phyloP scores from a whole-genome alignment of 2,113 vertebrate species.

The Eonycteris spelaea region DNA sequence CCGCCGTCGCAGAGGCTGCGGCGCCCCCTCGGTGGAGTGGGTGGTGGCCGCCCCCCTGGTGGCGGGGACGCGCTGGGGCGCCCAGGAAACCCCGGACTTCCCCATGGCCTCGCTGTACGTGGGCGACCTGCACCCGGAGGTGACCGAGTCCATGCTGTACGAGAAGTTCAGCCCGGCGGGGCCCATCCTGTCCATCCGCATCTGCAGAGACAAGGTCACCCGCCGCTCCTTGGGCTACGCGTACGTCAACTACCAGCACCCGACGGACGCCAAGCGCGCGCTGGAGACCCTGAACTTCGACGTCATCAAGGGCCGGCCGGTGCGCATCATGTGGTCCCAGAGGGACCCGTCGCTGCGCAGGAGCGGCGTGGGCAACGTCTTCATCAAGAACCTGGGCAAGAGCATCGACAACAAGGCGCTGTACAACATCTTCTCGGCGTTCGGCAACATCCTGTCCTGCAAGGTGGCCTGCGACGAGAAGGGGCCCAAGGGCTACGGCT shows the following conservation, averaged over 20 bases:
- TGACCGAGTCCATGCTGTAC: conserved; percentile 74
- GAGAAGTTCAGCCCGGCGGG: conserved; percentile 74
- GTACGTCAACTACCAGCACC: conserved; percentile 75
- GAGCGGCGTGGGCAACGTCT: conserved; percentile 74
- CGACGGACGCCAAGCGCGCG: conserved; percentile 71
- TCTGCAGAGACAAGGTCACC: conserved; percentile 75
- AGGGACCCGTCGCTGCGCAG: conserved; percentile 72
- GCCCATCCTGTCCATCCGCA: conserved; percentile 73
- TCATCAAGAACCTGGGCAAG: conserved; percentile 78
- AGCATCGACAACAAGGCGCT: conserved; percentile 76
- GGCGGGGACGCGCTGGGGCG: neutral
- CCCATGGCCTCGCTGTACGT: conserved; percentile 74
- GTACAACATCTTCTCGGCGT: conserved; percentile 75
- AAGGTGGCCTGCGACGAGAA: conserved; percentile 75
- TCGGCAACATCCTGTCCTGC: conserved; percentile 76
- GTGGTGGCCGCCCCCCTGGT: neutral
- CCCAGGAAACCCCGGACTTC: conserved; percentile 57
- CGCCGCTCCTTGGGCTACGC: conserved; percentile 72
- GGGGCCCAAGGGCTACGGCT: conserved; percentile 75
- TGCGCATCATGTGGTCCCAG: conserved; percentile 78
- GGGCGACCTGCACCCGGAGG: conserved; percentile 74
- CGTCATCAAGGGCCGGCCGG: conserved; percentile 69
- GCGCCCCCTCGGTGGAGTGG: neutral
- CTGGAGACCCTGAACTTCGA: conserved; percentile 76
- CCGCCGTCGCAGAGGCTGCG: neutral